Base-by-base conservation (phyloP, 2,797 vertebrate genomes). In the Micrastur ruficollis region DNA sequence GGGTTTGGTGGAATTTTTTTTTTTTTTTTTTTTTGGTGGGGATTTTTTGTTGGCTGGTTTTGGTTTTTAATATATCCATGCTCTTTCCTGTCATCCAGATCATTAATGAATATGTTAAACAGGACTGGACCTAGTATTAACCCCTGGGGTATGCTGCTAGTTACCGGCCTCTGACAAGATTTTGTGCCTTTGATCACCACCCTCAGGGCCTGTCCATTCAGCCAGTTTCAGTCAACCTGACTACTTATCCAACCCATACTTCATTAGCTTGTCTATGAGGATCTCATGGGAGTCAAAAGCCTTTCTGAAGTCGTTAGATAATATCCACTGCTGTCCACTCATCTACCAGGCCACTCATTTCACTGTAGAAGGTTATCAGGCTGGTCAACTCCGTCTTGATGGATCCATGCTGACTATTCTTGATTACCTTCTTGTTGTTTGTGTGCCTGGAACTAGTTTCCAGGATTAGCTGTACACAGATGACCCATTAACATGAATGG, bases 11-110 rank as follows among this genome's bases (percentile, higher is more conserved):
- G 6, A 11, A 11, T 25, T 26, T 18, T 19, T 23, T 21, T 16
- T n/a, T 26, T 18, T 19, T 9, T 15, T 15, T 11, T 46, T 7
- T 49, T 55, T 25, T 14, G 16, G 6, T 5, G 1, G 5, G 1
- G 3, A 20, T 11, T 44, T 47, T 32, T 11, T 20, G 42, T 16
- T 26, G 25, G 49, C 22, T 29, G 10, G 14, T 58, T 34, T 18
- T 5, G 23, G 6, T 65, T 82, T 80, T 85, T 61, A 68, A 73
- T 70, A 40, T 5, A 49, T 65, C 18, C 15, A 12, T 14, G 21
- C 13, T 78, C 26, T 52, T 62, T 81, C 14, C 21, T 6, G 8
- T 62, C 34, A 49, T 32, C 42, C 26, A 52, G 29, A n/a, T 58
- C 32, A 14, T 49, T 56, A 44, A 53, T n/a, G 17, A 75, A 29